phyloP scores from a whole-genome alignment of 1,140 invertebrate genomes.

The Chelonus insularis region DNA sequence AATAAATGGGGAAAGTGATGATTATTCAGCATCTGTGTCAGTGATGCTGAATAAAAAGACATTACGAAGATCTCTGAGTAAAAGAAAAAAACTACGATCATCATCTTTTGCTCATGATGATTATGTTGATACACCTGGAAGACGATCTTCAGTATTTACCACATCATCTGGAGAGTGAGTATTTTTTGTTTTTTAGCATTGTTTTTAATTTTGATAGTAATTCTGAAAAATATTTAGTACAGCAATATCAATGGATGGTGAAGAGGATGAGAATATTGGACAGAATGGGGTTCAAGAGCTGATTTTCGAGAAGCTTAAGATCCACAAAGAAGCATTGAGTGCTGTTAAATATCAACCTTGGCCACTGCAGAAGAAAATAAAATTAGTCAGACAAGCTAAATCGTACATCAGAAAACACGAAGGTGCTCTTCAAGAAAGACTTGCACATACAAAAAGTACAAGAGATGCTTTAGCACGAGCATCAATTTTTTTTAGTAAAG shows the following conservation, averaged over 20 bases:
- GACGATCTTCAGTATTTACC: conserved; percentile 79
- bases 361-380: conserved; percentile 83
- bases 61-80: conserved; percentile 64
- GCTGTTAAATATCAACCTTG: conserved; percentile 89
- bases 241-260: conserved; percentile 74
- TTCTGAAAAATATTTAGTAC: conserved; percentile 59
- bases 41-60: conserved; percentile 78
- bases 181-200: conserved; percentile 1
- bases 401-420: conserved; percentile 86
- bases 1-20: conserved; percentile 72
- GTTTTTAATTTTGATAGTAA: neutral
- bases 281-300: conserved; percentile 78
- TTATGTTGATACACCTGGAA: conserved; percentile 56
- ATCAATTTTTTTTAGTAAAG: conserved; percentile 75
- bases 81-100: conserved; percentile 65
- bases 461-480: conserved; percentile 81
- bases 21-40: conserved; percentile 78
- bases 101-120: conserved; percentile 70
- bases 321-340: conserved; percentile 91
- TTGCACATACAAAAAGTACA: conserved; percentile 85
- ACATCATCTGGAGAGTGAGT: conserved; percentile 84
- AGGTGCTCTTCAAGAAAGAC: conserved; percentile 83
- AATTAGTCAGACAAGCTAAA: conserved; percentile 83
- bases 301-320: conserved; percentile 86
- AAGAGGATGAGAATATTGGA: conserved; percentile 67